Evolutionary conservation across 2,888 invertebrate genomes (phyloP), one percentile per base, ranked within the genome.

Genomic region (Periphyllus acericola): DNA sequence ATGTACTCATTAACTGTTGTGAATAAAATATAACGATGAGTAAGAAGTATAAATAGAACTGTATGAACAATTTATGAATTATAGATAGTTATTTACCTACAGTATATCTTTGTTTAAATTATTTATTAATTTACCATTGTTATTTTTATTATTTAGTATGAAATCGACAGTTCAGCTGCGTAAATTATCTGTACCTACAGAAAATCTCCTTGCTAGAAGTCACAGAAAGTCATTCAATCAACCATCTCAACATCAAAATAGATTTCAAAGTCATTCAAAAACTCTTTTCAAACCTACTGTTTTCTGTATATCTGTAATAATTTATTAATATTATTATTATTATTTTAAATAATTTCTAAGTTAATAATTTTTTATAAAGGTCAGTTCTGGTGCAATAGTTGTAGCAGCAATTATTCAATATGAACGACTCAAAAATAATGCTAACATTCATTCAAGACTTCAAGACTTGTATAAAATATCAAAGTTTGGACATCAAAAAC

Each of bases 341-440:
- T 19, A 80, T 32, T 36, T 6, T 46, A 68, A 29, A 21, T 46
- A 19, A 81, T 68, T 75, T 83, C 55, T 32, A 84, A 86, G 46
- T 52, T 89, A 72, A 76, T 83, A 79, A 89, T 19, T 83, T 80
- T 71, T 78, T 71, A 91, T 91, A 52, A 90, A 95, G 96, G 94
- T 96, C 90, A 93, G 94, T 90, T 92, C 95, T 78, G 93, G 94
- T 32, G 95, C 95, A 91, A 93, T 97, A 91, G 93, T 94, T 46
- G 95, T 95, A 32, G 96, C 96, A 90, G 94, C 96, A 32, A 95
- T 98, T 90, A 96, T 96, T 96, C 96, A 98, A 92, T 98, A 98
- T 93, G 98, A 98, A 92, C 55, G 87, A 74, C 17, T 80, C 25
- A 32, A 21, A n/a, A 72, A 21, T 19, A 55, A 5, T 71, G 17